Base-by-base conservation (phyloP, 2,113 vertebrate species). In the Nothobranchius kuhntae region DNA sequence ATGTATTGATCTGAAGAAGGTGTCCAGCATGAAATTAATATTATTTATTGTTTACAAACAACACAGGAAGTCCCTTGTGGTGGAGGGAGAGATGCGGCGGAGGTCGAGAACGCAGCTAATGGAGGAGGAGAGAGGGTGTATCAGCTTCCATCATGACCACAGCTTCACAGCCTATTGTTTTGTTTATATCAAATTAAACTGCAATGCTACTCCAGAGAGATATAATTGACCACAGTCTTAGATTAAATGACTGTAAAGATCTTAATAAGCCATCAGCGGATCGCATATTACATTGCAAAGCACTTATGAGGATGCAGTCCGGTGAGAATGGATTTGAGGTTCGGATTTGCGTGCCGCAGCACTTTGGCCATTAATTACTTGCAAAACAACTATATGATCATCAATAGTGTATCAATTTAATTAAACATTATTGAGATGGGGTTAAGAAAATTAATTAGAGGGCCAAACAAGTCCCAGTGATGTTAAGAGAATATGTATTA, bases 171-270 rank as follows among this genome's bases (percentile, higher is more conserved):
- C 71, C 87, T 86, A 73, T 87, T 91, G 85, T 89, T 91, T 87
- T 91, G 85, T 91, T 91, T 89, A 85, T 87, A 93, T 91, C 92
- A 89, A 91, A 92, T 93, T 91, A 93, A 90, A 89, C 87, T 86
- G 83, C 82, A 89, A 79, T 78, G 86, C 88, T 88, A 76, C 87
- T 86, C 82, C 77, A 83, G 89, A 87, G 87, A 87, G 80, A 84
- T 80, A 73, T 89, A 91, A 90, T 90, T 90, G 91, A 92, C 91
- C 87, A 89, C 87, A 85, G 89, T 82, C 86, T 87, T 77, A 88
- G 85, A 89, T 91, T 89, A 86, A 91, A 89, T 91, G 90, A 91
- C 90, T 87, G 84, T 89, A 85, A 87, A 78, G 86, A 91, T 91
- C 89, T 90, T 91, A 93, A 92, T 91, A 92, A 91, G 89, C 89